Percentiles rank a stretch among this genome's conserved stretches.
Evolutionary conservation across 2,888 invertebrate species (phyloP).

Genomic region (Sylvicola cinctus): DNA sequence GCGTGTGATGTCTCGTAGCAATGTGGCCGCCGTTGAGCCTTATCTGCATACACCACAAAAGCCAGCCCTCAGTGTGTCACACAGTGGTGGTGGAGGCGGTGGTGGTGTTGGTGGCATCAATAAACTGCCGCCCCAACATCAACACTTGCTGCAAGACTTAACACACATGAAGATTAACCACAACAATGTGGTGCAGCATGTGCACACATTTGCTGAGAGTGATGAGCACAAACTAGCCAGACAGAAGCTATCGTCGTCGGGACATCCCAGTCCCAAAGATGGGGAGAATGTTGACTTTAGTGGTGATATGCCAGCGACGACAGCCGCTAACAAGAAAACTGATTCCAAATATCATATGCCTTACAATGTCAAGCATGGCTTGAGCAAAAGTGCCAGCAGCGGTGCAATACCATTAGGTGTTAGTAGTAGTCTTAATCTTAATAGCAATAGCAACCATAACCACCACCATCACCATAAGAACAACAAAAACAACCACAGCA

Average conservation of each 20-base stretch:
- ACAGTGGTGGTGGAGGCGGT: slow-evolving; percentile 19
- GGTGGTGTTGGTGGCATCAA: too few species aligned
- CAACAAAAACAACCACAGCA: slow-evolving; percentile 1
- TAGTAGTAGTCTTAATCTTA: background rate
- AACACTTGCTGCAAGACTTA: slow-evolving; percentile 23
- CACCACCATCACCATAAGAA: background rate
- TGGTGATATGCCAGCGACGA: slow-evolving; percentile 17
- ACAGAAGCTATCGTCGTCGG: slow-evolving; percentile 15
- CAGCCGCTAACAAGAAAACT: slow-evolving; percentile 38
- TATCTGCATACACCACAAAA: slow-evolving; percentile 64
- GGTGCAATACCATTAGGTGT: slow-evolving; percentile 4
- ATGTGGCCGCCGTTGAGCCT: slow-evolving; percentile 73
- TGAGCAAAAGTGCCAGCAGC: slow-evolving; percentile 12
- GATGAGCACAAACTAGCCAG: slow-evolving; percentile 27
- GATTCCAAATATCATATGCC: slow-evolving; percentile 88
- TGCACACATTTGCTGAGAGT: slow-evolving; percentile 28
- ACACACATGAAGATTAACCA: slow-evolving; percentile 17
- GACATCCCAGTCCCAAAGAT: slow-evolving; percentile 2
- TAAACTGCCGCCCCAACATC: slow-evolving; percentile 2
- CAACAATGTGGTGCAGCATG: slow-evolving; percentile 30
- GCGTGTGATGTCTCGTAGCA: slow-evolving; percentile 35
- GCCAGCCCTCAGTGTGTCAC: slow-evolving; percentile 28
- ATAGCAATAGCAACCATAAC: too few species aligned
- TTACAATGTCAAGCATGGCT: slow-evolving; percentile 67
- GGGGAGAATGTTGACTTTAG: slow-evolving; percentile 24